Evolutionary conservation across 2,797 vertebrate species (phyloP).

Genomic region (Melopsittacus undulatus): DNA sequence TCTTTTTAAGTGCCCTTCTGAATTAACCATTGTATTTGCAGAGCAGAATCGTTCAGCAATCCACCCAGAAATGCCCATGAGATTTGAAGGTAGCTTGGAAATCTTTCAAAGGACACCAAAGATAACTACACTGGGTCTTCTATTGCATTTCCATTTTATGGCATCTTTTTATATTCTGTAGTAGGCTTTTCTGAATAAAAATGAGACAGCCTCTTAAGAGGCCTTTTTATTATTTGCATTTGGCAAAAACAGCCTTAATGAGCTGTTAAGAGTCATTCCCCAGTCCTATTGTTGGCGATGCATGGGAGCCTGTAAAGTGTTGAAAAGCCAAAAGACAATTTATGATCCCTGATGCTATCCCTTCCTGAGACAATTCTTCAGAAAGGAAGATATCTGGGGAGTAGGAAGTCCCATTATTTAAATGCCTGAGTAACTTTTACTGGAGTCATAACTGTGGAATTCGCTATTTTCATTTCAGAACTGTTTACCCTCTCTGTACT

Average conservation of each 20-base stretch:
- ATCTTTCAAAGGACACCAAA: constrained; percentile 51
- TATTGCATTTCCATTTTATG: constrained; percentile 75
- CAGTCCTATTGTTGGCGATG: constrained; percentile 74
- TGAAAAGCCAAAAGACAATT: constrained; percentile 82
- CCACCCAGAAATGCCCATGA: background rate
- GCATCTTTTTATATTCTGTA: constrained; percentile 76
- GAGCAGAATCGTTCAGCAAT: background rate
- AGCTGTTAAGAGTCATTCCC: constrained; percentile 77
- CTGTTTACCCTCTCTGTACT: background rate
- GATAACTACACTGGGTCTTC: constrained; percentile 21
- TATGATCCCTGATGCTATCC: constrained; percentile 76
- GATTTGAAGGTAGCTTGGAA: background rate
- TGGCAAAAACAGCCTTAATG: constrained; percentile 79
- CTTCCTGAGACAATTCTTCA: constrained; percentile 70
- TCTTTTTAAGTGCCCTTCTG: background rate
- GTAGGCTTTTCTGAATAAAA: constrained; percentile 75
- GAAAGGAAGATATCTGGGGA: constrained; percentile 72
- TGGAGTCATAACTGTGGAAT: constrained; percentile 45
- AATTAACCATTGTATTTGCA: background rate
- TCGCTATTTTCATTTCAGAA: background rate
- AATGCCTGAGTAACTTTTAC: constrained; percentile 35
- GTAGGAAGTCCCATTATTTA: constrained; percentile 65
- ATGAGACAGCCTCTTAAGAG: constrained; percentile 72
- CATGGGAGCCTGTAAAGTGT: constrained; percentile 79
- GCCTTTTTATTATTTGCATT: constrained; percentile 79